These are phyloP conservation scores for Pteromalus puparum DNA, from an alignment of 1,140 invertebrate species.

Conservation along the genomic window DNA sequence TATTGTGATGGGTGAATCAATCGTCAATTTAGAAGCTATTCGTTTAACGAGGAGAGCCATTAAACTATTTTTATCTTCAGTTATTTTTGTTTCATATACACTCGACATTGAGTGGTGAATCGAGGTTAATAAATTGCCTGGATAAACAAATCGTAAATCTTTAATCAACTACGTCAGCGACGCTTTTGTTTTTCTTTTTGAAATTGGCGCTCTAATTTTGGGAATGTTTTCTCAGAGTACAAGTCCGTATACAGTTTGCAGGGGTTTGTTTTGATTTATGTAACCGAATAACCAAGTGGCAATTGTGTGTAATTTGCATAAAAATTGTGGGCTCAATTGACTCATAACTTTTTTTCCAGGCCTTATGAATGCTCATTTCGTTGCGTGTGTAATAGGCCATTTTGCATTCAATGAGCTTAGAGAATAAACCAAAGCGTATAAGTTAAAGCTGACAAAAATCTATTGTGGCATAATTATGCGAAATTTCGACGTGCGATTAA, in stretches of 20 bases:
- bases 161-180: not conserved
- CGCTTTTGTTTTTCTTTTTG: not conserved
- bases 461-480: not conserved
- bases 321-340: not conserved
- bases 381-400: not conserved
- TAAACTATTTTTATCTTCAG: not conserved
- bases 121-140: not conserved
- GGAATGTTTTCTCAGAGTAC: too few relatives aligned
- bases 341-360: conserved; percentile 1
- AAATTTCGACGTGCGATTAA: not conserved
- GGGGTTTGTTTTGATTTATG: not conserved
- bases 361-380: not conserved
- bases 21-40: not conserved
- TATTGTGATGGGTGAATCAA: not conserved
- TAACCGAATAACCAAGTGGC: not conserved
- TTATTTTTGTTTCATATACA: not conserved
- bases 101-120: not conserved
- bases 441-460: not conserved
- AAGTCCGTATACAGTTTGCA: not conserved
- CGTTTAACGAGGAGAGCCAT: not conserved
- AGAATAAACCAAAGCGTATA: not conserved
- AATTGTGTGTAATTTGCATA: conserved; percentile 6
- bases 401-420: conserved; percentile 23
- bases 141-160: not conserved
- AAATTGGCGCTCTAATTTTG: not conserved